Evolutionary conservation across 2,888 invertebrate genomes (phyloP), one percentile per base, ranked within the genome.

Genomic region (Eristalis tenax): DNA sequence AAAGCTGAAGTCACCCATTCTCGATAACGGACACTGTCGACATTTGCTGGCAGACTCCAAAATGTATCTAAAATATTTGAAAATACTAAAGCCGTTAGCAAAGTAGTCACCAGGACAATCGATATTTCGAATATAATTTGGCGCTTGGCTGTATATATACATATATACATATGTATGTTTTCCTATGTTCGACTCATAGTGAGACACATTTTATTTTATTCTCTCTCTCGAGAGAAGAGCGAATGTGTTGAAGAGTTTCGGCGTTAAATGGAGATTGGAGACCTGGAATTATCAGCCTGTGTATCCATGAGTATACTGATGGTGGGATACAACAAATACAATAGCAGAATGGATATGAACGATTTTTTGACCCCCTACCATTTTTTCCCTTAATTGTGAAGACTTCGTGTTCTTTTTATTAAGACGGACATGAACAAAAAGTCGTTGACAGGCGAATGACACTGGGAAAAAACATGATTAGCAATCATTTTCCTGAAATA

Each of bases 391-490:
- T 40, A 71, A 71, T 61, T 40, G 71, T 71, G 40, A 71, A 71
- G 59, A 73, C 43, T 35, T 43, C 22, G 11, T 38, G 6, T 23
- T 73, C 68, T 50, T 66, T 59, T 65, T 35, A 32, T 61, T 15
- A 56, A 18, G 28, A 15, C 57, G 35, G n/a, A 40, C 57, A 71
- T 65, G 56, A 35, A 66, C 23, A 43, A 38, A 73, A 68, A 61
- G n/a, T 43, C 26, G 50, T 61, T 73, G 73, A 74, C 61, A 35
- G 80, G 73, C 73, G 65, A 83, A 71, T 83, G 71, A 68, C 77
- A 77, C 65, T 26, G 32, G 43, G n/a, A 43, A 59, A 43, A 32
- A 35, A 74, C n/a, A 38, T 56, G 43, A 66, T 68, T 76, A 26
- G 40, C 38, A 61, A 43, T 68, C 22, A 75, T 15, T 23, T 56